Conservation (phyloP, 2,797 vertebrate genomes). For the Rhadinocentrus ornatus region DNA sequence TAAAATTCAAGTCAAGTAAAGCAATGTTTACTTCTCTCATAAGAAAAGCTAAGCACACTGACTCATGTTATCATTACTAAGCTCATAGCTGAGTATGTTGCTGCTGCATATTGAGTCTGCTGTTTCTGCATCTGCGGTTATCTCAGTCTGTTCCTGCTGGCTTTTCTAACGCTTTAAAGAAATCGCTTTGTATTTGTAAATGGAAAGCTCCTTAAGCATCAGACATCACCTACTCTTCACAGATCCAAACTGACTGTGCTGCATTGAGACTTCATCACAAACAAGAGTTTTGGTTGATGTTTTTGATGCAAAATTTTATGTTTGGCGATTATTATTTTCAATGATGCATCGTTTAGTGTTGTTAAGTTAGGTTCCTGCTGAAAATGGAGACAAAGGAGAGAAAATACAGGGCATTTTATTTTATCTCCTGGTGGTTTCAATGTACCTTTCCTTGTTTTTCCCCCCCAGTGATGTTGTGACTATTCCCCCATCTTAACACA, state of each 20-base stretch:
- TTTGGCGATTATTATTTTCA: slow-evolving; percentile 30
- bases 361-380: slow-evolving; percentile 32
- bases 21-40: slow-evolving; percentile 15
- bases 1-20: slow-evolving; percentile 30
- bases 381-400: slow-evolving; percentile 28
- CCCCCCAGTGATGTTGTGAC: slow-evolving; percentile 26
- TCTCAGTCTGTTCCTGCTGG: slow-evolving; percentile 32
- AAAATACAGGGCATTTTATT: slow-evolving; percentile 46
- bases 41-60: slow-evolving; percentile 38
- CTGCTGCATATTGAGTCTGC: slow-evolving; percentile 55
- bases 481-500: slow-evolving; percentile 25
- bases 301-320: slow-evolving; percentile 22
- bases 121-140: slow-evolving; percentile 31
- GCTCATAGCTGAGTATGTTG: slow-evolving; percentile 42
- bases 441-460: slow-evolving; percentile 41
- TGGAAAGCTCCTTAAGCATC: slow-evolving; percentile 34
- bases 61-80: slow-evolving; percentile 33
- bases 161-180: slow-evolving; percentile 29
- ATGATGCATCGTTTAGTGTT: slow-evolving; percentile 20
- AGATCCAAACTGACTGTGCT: slow-evolving; percentile 48
- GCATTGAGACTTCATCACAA: slow-evolving; percentile 55
- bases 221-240: slow-evolving; percentile 36
- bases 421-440: slow-evolving; percentile 42
- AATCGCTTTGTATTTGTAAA: slow-evolving; percentile 38
- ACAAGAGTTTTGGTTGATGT: slow-evolving; percentile 24